Base-by-base conservation (phyloP, 1,140 invertebrate species). In the Rhysida immarginata region DNA sequence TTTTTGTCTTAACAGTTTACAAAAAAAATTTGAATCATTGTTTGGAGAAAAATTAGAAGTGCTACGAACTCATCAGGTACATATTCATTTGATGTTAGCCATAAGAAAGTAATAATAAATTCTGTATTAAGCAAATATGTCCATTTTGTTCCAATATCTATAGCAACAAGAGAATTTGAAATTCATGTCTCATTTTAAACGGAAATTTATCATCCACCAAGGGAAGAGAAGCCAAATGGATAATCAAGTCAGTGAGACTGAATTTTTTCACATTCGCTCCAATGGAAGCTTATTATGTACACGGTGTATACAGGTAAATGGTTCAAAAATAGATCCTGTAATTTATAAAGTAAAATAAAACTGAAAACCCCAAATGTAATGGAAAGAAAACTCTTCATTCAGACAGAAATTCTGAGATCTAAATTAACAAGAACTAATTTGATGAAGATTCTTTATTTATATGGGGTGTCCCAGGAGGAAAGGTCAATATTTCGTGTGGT, bases 91-190 rank as follows among this genome's bases (percentile, higher is more conserved):
- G 5, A 35, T 35, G 5, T 35, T 35, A 35, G 16, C 5, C 16
- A 5, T 16, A 35, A 8, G 16, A 35, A 35, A 35, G 29, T 35
- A 35, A 35, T 8, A 5, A 8, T 35, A 35, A 5, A 35, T 35
- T 35, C 5, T 16, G 16, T 35, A 8, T 35, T 16, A n/a, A 35
- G 29, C 5, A 35, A 35, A 35, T 16, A 35, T 8, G 5, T 35
- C 5, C 29, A 35, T 35, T 35, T 35, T 16, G 5, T 35, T 35
- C 16, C 29, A 8, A 58, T 63, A 63, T 59, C 44, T 59, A 3
- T 66, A 79, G 63, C 96, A 99, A 69, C 95, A 99, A 73, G 96
- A 99, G 73, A 97, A 95, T 73, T 78, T 96, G 23, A 98, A 98
- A 72, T 99, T 99, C 68, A 83, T 99, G 75, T 87, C 95, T 0